phyloP scores from a whole-genome alignment of 1,140 invertebrate genomes.

The Apis florea region DNA sequence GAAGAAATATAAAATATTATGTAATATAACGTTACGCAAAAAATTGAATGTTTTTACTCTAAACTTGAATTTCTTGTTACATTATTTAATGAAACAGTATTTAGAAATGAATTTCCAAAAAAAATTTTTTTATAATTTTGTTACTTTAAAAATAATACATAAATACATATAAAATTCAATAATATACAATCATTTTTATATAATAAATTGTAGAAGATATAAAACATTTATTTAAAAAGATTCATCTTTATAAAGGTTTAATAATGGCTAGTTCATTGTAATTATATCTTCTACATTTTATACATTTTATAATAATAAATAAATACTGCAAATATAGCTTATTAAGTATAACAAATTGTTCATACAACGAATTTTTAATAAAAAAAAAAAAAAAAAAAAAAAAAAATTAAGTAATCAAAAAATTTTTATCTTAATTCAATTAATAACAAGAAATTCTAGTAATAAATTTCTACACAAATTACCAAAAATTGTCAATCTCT shows the following conservation, averaged over 20 bases:
- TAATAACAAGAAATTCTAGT: conserved; percentile 25
- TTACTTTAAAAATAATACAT: conserved; percentile 23
- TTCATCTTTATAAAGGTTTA: conserved; percentile 9
- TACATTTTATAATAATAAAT: background rate
- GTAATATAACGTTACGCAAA: background rate
- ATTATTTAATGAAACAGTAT: background rate
- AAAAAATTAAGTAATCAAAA: conserved; percentile 7
- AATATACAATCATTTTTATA: conserved; percentile 16
- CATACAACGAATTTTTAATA: conserved; percentile 12
- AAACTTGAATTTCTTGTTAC: conserved; percentile 28
- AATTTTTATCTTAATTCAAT: conserved; percentile 13
- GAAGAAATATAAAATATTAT: background rate
- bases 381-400: no score
- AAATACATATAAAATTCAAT: conserved; percentile 10
- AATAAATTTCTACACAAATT: conserved; percentile 9
- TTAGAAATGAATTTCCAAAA: conserved; percentile 27
- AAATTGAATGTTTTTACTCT: background rate
- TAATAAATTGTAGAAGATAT: conserved; percentile 33
- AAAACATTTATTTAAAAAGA: conserved; percentile 11
- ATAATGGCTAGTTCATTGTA: conserved; percentile 20
- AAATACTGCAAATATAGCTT: conserved; percentile 3
- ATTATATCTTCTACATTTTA: conserved; percentile 7
- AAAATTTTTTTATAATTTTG: background rate
- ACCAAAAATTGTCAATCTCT: conserved; percentile 36
- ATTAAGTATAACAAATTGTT: conserved; percentile 13